phyloP scores from a whole-genome alignment of 2,113 vertebrate genomes.

The Ploceus nigricollis region DNA sequence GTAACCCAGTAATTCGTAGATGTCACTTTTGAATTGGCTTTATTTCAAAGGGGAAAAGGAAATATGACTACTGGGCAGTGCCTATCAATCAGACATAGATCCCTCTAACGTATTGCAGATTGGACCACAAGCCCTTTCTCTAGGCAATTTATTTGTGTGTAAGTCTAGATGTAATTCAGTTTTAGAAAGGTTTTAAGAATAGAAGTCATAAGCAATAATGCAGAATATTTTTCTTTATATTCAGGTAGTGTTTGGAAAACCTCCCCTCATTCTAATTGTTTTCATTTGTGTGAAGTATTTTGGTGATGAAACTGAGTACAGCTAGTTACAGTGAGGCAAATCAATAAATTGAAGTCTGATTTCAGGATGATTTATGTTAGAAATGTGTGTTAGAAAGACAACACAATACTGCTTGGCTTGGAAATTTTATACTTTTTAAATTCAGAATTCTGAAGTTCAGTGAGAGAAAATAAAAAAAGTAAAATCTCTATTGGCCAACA shows the following conservation, averaged over 20 bases:
- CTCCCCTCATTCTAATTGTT: not conserved
- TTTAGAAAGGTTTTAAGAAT: not conserved
- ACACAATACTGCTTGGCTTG: not conserved
- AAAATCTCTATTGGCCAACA: not conserved
- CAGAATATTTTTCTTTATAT: not conserved
- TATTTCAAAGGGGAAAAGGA: not conserved
- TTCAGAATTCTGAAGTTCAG: not conserved
- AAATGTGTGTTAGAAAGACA: accelerated
- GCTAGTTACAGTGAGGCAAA: not conserved
- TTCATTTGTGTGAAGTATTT: not conserved
- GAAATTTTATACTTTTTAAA: not conserved
- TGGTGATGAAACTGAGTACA: not conserved
- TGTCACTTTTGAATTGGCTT: not conserved
- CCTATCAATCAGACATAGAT: not conserved
- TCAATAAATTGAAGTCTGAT: not conserved
- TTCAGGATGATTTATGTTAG: not conserved
- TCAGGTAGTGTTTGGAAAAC: not conserved
- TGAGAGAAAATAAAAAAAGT: not conserved
- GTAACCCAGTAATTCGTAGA: not conserved
- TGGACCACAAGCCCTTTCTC: not conserved
- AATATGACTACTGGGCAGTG: not conserved
- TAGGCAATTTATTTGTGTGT: not conserved
- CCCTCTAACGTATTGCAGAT: not conserved
- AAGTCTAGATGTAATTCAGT: not conserved
- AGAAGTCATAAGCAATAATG: not conserved